Evolutionary conservation across 2,113 vertebrate species (phyloP).

Genomic region (Hippocampus mohnikei): DNA sequence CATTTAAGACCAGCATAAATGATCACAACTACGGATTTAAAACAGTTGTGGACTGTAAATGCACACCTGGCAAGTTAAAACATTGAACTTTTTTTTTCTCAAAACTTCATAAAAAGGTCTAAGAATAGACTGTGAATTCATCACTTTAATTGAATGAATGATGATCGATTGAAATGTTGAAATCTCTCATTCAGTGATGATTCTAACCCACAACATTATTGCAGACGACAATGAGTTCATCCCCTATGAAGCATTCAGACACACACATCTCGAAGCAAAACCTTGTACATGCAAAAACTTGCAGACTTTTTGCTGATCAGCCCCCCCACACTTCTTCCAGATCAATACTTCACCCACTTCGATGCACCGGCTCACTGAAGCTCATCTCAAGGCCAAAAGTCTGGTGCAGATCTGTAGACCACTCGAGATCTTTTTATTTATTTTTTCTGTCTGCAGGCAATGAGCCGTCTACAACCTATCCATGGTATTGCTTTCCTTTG

Average conservation of each 20-base stretch:
- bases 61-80: too few species aligned
- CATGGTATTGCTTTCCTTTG: background rate
- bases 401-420: background rate
- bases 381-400: background rate
- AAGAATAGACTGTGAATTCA: background rate
- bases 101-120: background rate
- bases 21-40: too few species aligned
- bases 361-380: background rate
- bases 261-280: background rate
- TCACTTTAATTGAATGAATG: background rate
- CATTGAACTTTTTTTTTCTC: too few species aligned
- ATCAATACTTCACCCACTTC: background rate
- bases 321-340: slow-evolving; percentile 1
- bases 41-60: too few species aligned
- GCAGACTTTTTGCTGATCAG: background rate
- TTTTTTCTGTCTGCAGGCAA: background rate
- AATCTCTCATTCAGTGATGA: background rate
- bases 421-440: too few species aligned
- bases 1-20: too few species aligned
- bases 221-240: background rate
- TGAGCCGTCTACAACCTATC: background rate
- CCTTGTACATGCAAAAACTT: background rate
- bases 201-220: background rate
- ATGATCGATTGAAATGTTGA: background rate
- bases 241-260: background rate